Evolutionary conservation across 2,113 vertebrate species (phyloP), one percentile per base, ranked within the genome.

Genomic region (Ciconia boyciana): DNA sequence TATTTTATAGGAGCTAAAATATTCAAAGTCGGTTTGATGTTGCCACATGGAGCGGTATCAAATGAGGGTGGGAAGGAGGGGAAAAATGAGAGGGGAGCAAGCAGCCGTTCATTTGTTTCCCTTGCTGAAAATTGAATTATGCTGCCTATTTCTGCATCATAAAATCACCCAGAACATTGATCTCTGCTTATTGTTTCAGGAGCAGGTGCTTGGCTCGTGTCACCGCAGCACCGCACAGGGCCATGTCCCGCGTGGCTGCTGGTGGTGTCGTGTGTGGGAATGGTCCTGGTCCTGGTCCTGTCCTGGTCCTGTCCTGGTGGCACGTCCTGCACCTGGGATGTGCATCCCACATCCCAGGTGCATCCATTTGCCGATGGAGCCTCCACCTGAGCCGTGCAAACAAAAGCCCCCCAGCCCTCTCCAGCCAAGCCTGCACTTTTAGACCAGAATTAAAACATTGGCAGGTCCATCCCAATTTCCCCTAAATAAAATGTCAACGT

Each of bases 1-100:
- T 96, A 77, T 93, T 93, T 93, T 26, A 94, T 43, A 11, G 93
- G 62, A 94, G 79, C 83, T 90, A 39, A 96, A 94, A 88, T 44
- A 93, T 83, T 61, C 92, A 49, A 3, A 43, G 1, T 43, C 46
- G 2, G 10, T 83, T 90, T 92, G 93, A 83, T 83, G 93, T 21
- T 77, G 92, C 92, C 94, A 88, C 92, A 21, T 80, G 74, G 94
- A 91, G 93, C 0, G 51, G 71, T 72, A 88, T 76, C 54, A 44
- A 75, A 79, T 41, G 60, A 82, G 36, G 66, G 34, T 31, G 85
- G 85, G 76, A 57, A 82, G 83, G 69, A 94, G 88, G 83, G 66
- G 69, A 41, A 16, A 32, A 66, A 57, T 1, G n/a, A 81, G 43
- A 44, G 31, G 57, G 83, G 69, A 94, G 89, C 78, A 54, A 78